A percentile compares a stretch with the other conserved stretches of the same genome.
Evolutionary conservation across 2,113 vertebrate genomes (phyloP).

Genomic region (Labeo rohita): DNA sequence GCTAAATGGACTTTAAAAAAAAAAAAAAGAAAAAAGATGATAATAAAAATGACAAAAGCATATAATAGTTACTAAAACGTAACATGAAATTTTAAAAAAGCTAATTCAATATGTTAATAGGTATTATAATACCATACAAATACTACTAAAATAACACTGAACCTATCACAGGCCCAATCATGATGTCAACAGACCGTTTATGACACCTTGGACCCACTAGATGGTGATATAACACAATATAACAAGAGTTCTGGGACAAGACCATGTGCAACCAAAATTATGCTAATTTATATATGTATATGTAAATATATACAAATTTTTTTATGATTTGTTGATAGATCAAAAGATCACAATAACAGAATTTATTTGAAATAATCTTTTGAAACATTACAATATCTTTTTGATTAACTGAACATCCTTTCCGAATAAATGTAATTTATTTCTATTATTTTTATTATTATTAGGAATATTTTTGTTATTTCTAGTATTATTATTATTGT

Average conservation of each 20-base stretch:
- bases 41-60: background rate
- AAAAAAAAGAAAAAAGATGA: background rate
- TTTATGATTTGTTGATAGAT: too few relatives aligned
- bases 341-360: too few relatives aligned
- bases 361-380: too few relatives aligned
- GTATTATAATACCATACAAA: background rate
- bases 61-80: background rate
- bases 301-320: too few relatives aligned
- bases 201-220: background rate
- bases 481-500: too few relatives aligned
- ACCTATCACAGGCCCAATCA: background rate
- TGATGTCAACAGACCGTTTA: background rate
- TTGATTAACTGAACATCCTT: too few relatives aligned
- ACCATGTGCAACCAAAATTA: background rate
- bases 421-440: too few relatives aligned
- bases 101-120: background rate
- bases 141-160: background rate
- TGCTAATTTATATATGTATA: too few relatives aligned
- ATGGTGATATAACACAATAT: background rate
- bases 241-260: background rate
- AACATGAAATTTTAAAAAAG: background rate
- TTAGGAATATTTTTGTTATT: too few relatives aligned
- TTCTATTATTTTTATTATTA: too few relatives aligned
- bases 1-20: background rate
- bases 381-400: too few relatives aligned